phyloP scores from a whole-genome alignment of 1,140 invertebrate species.

The Panagrolaimus sp. region DNA sequence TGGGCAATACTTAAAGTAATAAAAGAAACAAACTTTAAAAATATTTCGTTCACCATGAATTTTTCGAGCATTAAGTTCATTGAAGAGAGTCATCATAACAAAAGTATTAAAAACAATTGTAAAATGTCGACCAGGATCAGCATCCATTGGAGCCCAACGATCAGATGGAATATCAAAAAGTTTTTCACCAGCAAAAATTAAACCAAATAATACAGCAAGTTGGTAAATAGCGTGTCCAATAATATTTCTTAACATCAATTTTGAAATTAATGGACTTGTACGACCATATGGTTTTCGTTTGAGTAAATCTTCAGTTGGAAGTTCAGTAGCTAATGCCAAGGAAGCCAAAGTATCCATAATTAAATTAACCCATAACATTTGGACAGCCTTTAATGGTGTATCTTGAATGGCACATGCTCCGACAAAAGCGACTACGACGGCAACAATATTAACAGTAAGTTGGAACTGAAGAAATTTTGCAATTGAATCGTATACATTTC shows the following conservation, averaged over 20 bases:
- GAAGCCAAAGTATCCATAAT: no score
- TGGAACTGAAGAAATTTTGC: no score
- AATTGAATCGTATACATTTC: constrained; percentile 96
- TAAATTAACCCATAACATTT: constrained; percentile 97
- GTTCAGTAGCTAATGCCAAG: no score
- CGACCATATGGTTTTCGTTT: no score
- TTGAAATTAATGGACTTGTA: constrained; percentile 92
- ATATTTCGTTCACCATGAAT: constrained; percentile 98
- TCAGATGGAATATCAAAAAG: constrained; percentile 87
- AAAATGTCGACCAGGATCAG: constrained; percentile 86
- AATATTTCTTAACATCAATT: constrained; percentile 99
- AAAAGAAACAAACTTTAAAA: constrained; percentile 67
- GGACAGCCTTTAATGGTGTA: no score
- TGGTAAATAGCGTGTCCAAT: constrained; percentile 86
- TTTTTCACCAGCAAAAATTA: constrained; percentile 77
- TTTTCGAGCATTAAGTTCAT: no score
- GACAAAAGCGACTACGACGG: no score
- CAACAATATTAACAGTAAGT: no score
- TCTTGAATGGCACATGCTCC: no score
- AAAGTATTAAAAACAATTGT: constrained; percentile 99
- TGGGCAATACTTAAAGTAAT: background rate
- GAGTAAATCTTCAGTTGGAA: no score
- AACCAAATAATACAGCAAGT: constrained; percentile 82
- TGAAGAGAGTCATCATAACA: constrained; percentile 99
- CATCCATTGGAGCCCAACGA: constrained; percentile 68